Evolutionary conservation across 2,888 invertebrate genomes (phyloP), one percentile per base, ranked within the genome.

Genomic region (Drosophila macrothrix): DNA sequence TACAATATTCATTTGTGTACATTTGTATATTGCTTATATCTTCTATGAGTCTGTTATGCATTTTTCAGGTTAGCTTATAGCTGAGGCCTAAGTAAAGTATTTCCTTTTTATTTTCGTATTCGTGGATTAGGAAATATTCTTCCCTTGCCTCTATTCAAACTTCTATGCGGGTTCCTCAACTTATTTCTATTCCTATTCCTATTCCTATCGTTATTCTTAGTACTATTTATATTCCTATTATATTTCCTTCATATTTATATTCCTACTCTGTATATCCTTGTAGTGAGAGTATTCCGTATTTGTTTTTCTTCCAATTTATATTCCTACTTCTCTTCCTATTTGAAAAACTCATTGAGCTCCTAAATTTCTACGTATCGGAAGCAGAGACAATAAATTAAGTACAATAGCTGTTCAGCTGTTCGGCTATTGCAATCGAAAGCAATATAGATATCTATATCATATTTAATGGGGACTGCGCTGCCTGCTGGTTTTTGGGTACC

Each of bases 401-500:
- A 25, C 28, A 28, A 31, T 28, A 39, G 6, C 25, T 5, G 29
- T 41, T 56, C n/a, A 41, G n/a, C 1, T 55, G 19, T 19, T 37
- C 55, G 7, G 39, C 10, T 31, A 41, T 31, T 43, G 33, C 22
- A 50, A 35, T 46, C 46, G 46, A 46, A 9, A 16, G 25, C 46
- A 25, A 46, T 46, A 25, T 28, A 25, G 9, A 46, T 52, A 46
- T 49, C 28, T 28, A 29, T 41, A 31, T 43, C 28, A 54, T 25
- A 43, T 58, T 43, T 22, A 41, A 31, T 58, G 58, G 58, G 10
- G 5, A 6, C n/a, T 10, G 7, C 7, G 56, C 41, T 58, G 39
- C 1, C 39, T 9, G 39, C 56, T 56, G n/a, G 22, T 12, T 58
- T 77, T 73, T 28, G 64, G 35, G 46, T 46, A 25, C 29, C 62